phyloP scores from a whole-genome alignment of 2,113 vertebrate species.

The Myotis yumanensis region DNA sequence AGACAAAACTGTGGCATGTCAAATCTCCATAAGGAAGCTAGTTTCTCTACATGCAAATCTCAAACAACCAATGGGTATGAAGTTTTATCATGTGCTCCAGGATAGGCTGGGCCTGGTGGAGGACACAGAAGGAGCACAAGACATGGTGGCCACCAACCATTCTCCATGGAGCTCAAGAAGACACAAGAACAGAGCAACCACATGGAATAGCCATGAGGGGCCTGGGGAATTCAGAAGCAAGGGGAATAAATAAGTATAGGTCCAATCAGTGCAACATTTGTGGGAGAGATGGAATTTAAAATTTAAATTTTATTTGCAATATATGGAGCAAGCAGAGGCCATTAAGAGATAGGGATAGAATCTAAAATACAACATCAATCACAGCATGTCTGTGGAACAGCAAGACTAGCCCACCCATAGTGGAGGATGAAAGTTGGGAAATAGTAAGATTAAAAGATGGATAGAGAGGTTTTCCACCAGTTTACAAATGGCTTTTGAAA shows the following conservation, averaged over 20 bases:
- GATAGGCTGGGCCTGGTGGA: background rate
- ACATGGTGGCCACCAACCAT: background rate
- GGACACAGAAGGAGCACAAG: background rate
- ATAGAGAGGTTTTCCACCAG: background rate
- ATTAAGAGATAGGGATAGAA: background rate
- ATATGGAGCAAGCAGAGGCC: background rate
- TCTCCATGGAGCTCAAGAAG: background rate
- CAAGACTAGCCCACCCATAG: background rate
- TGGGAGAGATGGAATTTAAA: background rate
- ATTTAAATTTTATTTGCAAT: background rate
- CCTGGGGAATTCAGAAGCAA: background rate
- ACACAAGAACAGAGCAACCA: background rate
- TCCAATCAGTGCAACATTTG: background rate
- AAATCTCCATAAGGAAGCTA: background rate
- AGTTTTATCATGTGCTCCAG: background rate
- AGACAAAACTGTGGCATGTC: background rate
- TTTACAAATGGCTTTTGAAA: slow-evolving; percentile 33
- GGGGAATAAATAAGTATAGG: background rate
- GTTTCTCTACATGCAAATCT: background rate
- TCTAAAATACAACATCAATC: background rate
- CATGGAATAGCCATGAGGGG: background rate
- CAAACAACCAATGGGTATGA: background rate
- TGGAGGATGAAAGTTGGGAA: background rate
- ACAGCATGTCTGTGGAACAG: background rate
- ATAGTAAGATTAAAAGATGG: background rate